Evolutionary conservation across 1,140 invertebrate genomes (phyloP), one percentile per base, ranked within the genome.

Genomic region (Saxidomus purpurata): DNA sequence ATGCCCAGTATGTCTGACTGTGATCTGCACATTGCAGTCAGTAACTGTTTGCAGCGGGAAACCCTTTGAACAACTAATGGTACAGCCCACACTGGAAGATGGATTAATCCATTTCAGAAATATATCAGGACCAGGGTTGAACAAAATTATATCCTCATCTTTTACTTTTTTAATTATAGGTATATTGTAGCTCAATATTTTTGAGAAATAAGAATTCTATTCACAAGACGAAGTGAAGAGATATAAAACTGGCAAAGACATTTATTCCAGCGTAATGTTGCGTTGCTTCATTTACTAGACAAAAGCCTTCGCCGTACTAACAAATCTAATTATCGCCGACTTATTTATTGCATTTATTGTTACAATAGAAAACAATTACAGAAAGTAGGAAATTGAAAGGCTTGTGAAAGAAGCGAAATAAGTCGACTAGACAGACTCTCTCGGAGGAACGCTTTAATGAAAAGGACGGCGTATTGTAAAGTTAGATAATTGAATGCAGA

Each of bases 321-420:
- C 61, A 71, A 79, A 55, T 79, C 47, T 17, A 13, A 22, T 79
- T 79, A 79, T 9, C 47, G 28, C 13, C 17, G 31, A 9, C 49
- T 79, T 55, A 36, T 28, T 77, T 77, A 77, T 47, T 31, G 22
- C 74, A 49, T 77, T 77, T 43, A 49, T 55, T 79, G 40, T n/a
- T 49, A 55, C 76, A 79, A 79, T 47, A 71, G 47, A 79, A 31
- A 49, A 52, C 76, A 79, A 79, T 79, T 79, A 79, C 28, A 28
- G 76, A 9, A 52, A 79, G 31, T 52, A 49, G 28, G 15, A 79
- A 52, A 52, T 31, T 52, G 47, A 36, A 55, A 52, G 49, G 17
- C 47, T 49, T 79, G 40, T 31, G n/a, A 52, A 52, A 28, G 11
- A 52, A 6, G 28, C 13, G 28, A 77, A 34, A 4, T 52, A 49